Conservation (phyloP, 2,113 vertebrate genomes). For the Progne subis region DNA sequence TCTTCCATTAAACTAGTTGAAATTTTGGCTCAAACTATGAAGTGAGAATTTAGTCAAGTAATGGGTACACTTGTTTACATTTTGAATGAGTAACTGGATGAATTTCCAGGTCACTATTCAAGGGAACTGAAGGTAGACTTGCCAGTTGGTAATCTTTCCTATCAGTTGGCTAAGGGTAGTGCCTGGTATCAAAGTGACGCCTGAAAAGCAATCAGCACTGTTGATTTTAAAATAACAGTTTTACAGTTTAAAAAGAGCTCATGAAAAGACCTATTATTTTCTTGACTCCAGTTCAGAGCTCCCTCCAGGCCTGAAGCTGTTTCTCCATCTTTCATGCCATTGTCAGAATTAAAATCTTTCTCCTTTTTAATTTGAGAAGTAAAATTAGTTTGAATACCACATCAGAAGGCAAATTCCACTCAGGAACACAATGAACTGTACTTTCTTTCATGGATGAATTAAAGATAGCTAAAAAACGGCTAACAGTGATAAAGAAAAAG, state of each 20-base stretch:
- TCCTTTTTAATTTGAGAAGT: neutral
- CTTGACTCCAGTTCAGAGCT: neutral
- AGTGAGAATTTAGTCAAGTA: neutral
- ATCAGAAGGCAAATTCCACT: neutral
- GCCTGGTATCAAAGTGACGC: neutral
- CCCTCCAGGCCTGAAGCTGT: neutral
- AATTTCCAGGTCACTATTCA: neutral
- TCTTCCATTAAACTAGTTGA: neutral
- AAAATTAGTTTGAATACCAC: constrained; percentile 35
- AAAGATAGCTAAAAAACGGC: neutral
- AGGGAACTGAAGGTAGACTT: neutral
- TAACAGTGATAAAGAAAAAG: neutral
- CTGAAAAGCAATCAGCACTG: neutral
- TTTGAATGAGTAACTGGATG: neutral
- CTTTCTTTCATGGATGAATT: neutral
- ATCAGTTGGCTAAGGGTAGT: neutral
- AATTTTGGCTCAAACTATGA: neutral
- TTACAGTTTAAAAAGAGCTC: neutral
- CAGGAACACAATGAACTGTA: neutral
- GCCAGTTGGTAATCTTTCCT: neutral
- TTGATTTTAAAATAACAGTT: constrained; percentile 3
- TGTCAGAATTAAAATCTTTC: neutral
- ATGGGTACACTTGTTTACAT: neutral
- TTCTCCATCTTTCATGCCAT: neutral
- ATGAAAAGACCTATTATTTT: constrained; percentile 7